A percentile compares a stretch with the other conserved stretches of the same genome.
Conservation (phyloP, 64 coral and sea anemone species). For the Hydrozoanthus tunicans region DNA sequence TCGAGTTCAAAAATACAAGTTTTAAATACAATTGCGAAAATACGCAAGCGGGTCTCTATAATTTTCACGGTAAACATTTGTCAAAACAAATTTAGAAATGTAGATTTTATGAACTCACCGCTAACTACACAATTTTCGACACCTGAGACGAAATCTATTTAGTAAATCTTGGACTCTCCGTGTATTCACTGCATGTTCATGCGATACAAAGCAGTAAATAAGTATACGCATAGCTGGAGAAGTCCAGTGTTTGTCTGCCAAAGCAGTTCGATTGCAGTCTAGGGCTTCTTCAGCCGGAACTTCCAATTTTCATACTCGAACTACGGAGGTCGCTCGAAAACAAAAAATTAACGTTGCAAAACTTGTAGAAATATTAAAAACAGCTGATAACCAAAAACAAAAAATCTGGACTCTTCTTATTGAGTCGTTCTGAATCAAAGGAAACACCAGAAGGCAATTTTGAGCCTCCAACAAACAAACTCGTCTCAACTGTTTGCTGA, state of each 20-base stretch:
- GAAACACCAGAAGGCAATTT: too few relatives aligned
- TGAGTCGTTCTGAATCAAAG: too few relatives aligned
- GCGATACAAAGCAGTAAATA: neutral
- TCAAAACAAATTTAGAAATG: neutral
- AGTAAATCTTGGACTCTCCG: neutral
- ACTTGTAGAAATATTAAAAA: too few relatives aligned
- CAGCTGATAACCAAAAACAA: too few relatives aligned
- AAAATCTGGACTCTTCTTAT: too few relatives aligned
- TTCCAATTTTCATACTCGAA: neutral
- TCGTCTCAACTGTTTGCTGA: constrained; percentile 2
- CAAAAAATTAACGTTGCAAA: too few relatives aligned
- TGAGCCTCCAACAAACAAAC: too few relatives aligned
- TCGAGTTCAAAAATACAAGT: neutral
- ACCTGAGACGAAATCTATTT: neutral
- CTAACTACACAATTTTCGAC: neutral
- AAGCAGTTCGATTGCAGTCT: neutral
- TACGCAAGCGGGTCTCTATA: neutral
- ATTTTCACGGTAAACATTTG: neutral
- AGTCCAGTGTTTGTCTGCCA: neutral
- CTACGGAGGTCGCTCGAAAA: neutral
- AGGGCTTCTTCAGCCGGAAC: neutral
- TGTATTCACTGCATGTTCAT: neutral
- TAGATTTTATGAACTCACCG: neutral
- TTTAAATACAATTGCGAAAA: constrained; percentile 7
- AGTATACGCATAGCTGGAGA: too few relatives aligned